A percentile compares a stretch with the other conserved stretches of the same genome.
Conservation (phyloP, 2,797 vertebrate genomes). For the Threskiornis aethiopicus region DNA sequence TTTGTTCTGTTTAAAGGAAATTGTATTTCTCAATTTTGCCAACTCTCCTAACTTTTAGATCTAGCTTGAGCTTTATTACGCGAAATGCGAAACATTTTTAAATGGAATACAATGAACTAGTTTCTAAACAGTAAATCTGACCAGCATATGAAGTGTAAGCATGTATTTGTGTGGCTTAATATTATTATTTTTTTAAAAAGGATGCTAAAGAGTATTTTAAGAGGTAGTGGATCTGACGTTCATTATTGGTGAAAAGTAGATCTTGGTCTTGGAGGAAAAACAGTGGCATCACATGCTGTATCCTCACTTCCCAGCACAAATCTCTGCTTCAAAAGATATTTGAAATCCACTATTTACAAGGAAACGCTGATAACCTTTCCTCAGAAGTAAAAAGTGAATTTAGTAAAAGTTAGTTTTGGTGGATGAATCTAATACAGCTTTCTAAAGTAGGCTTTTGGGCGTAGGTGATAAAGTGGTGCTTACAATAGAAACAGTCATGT, state of each 20-base stretch:
- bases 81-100: background rate
- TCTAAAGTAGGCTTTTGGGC: background rate
- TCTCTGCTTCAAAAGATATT: background rate
- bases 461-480: background rate
- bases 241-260: background rate
- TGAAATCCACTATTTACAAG: background rate
- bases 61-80: background rate
- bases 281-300: background rate
- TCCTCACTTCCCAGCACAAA: background rate
- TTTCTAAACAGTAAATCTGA: background rate
- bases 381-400: background rate
- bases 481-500: background rate
- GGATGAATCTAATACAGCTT: background rate
- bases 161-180: background rate
- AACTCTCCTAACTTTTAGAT: background rate
- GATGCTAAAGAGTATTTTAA: background rate
- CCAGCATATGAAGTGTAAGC: background rate
- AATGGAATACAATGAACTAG: background rate
- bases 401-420: background rate
- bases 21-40: background rate
- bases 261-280: background rate
- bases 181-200: background rate
- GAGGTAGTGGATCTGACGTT: background rate
- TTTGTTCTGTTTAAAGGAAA: background rate
- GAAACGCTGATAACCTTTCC: background rate